Percentiles rank a stretch among this genome's conserved stretches.
Evolutionary conservation across 2,888 invertebrate species (phyloP).

Genomic region (Drosophila buzzatii): DNA sequence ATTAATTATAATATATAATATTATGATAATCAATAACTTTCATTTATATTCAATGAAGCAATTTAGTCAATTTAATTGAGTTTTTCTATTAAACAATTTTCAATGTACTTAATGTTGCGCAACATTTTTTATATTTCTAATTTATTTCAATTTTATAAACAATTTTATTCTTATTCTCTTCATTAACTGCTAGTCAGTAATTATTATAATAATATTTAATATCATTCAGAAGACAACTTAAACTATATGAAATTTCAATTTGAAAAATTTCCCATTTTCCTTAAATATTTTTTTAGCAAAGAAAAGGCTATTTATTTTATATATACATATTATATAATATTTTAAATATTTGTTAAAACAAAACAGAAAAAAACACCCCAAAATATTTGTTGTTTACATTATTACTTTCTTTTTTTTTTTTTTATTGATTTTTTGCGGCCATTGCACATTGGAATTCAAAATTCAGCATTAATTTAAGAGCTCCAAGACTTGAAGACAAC

Average conservation of each 20-base stretch:
- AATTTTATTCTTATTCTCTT: conserved; percentile 34
- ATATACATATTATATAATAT: conserved; percentile 25
- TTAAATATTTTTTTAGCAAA: conserved; percentile 58
- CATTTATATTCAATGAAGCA: conserved; percentile 33
- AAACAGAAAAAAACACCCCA: conserved; percentile 9
- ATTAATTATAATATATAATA: conserved; percentile 34
- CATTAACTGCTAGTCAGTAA: conserved; percentile 80
- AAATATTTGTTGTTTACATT: conserved; percentile 50
- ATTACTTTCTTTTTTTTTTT: conserved; percentile 44
- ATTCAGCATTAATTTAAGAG: conserved; percentile 73
- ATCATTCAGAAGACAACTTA: conserved; percentile 51
- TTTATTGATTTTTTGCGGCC: conserved; percentile 68
- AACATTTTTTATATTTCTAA: conserved; percentile 54
- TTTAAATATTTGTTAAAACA: conserved; percentile 21
- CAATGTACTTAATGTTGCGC: conserved; percentile 65
- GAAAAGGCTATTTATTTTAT: conserved; percentile 76
- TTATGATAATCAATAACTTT: conserved; percentile 13
- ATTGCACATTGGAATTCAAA: conserved; percentile 79
- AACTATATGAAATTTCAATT: conserved; percentile 32
- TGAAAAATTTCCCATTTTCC: conserved; percentile 49
- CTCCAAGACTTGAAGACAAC: conserved; percentile 77
- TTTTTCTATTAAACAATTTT: conserved; percentile 45
- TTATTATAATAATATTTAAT: conserved; percentile 49
- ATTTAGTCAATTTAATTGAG: conserved; percentile 69
- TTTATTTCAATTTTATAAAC: conserved; percentile 65